These are phyloP conservation scores for Catagonus wagneri DNA, from an alignment of 2,113 vertebrate genomes.

Conservation along the genomic window DNA sequence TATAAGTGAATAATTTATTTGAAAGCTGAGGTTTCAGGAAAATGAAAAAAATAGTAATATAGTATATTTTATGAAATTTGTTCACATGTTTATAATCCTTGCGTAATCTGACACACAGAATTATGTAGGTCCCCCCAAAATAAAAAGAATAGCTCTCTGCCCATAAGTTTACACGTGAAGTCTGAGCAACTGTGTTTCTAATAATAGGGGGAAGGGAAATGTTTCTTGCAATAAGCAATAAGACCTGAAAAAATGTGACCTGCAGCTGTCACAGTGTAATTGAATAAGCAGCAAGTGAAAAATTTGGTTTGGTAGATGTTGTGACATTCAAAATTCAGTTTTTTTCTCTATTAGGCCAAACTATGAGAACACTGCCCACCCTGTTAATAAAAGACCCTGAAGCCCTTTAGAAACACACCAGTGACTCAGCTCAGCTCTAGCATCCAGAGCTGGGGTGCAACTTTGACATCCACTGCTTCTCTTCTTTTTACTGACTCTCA, in stretches of 20 bases:
- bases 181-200: constrained; percentile 28
- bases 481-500: neutral
- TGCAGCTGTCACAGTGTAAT: neutral
- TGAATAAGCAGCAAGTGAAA: constrained; percentile 10
- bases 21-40: constrained; percentile 45
- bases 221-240: constrained; percentile 4
- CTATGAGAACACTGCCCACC: neutral
- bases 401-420: neutral
- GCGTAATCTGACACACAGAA: neutral
- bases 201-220: neutral
- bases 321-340: neutral
- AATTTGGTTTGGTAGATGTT: neutral
- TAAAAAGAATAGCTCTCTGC: neutral
- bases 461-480: neutral
- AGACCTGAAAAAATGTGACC: neutral
- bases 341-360: neutral
- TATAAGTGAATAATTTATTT: constrained; percentile 31
- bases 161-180: neutral
- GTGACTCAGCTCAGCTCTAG: neutral
- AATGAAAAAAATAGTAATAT: neutral
- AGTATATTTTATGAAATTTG: neutral
- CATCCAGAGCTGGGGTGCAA: neutral
- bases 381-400: neutral
- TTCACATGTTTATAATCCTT: neutral
- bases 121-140: neutral